Percentiles rank a stretch among this genome's conserved stretches.
Conservation (phyloP, 2,888 invertebrate species). For the Caenorhabditis sp. region DNA sequence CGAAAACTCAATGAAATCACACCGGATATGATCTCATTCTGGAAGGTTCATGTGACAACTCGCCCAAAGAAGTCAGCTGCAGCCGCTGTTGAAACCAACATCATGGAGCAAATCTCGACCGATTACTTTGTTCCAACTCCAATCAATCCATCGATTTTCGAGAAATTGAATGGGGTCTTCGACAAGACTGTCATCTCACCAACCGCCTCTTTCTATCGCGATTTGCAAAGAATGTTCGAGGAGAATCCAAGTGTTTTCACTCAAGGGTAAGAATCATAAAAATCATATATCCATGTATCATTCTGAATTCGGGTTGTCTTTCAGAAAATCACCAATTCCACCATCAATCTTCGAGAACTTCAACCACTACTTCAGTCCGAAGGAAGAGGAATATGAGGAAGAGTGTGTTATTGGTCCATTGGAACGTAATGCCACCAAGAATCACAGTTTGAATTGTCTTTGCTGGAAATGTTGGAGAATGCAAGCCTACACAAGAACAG, state of each 20-base stretch:
- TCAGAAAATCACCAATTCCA: not conserved
- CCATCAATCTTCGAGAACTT: not conserved
- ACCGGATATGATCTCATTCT: slow-evolving; percentile 3
- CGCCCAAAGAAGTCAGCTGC: not conserved
- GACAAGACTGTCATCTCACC: not conserved
- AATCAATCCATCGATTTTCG: slow-evolving; percentile 3
- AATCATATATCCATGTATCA: too few relatives aligned
- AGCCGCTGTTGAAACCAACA: not conserved
- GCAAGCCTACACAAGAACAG: not conserved
- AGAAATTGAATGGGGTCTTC: slow-evolving; percentile 1
- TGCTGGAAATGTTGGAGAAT: slow-evolving; percentile 3
- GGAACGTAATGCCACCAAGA: not conserved
- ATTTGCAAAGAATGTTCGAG: not conserved
- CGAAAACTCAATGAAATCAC: not conserved
- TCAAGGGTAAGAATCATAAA: too few relatives aligned
- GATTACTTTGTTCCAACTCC: not conserved
- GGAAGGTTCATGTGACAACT: not conserved
- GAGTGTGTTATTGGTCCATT: not conserved
- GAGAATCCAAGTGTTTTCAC: not conserved
- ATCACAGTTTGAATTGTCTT: slow-evolving; percentile 1
- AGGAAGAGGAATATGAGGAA: not conserved
- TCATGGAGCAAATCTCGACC: not conserved
- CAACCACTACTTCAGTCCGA: not conserved
- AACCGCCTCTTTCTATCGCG: not conserved
- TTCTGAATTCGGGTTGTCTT: too few relatives aligned